Evolutionary conservation across 2,888 invertebrate genomes (phyloP), one percentile per base, ranked within the genome.

Genomic region (Rhamphomyia laevipes): DNA sequence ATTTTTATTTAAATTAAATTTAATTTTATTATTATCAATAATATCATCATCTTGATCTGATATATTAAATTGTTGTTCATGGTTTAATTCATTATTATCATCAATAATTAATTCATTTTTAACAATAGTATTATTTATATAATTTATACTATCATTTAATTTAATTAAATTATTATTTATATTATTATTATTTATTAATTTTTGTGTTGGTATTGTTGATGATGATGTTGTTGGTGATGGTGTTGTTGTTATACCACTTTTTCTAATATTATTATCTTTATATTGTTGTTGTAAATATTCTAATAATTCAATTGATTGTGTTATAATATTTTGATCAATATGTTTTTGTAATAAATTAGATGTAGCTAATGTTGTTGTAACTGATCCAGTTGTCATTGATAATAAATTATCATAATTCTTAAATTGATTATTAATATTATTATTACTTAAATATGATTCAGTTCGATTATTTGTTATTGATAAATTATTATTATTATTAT

Each of bases 221-320:
- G 12, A 33, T 58, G 23, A 5, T 35, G 35, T 6, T 35, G 35
- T 48, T 43, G 9, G 43, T 47, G 15, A 18, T 49, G 17, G 7
- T 33, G 12, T n/a, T 13, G 2, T 13, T 58, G 23, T 27, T 7
- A 2, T 37, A 35, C 17, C 16, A 18, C 18, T 51, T n/a, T 16
- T 42, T 23, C 37, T 49, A 37, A 21, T 47, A 18, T 18, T 40
- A 30, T 45, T 46, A n/a, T 59, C 59, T 23, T 70, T 66, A 47
- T 67, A 58, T 31, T 68, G 66, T 15, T 64, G 58, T 51, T 66
- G 67, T 18, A 70, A 61, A 7, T 64, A 63, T n/a, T 62, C 58
- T n/a, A 70, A 53, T 45, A 81, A 77, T 59, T 86, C 86, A 58
- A 87, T 73, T 1, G 86, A 86, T 67, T 82, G 82, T 33, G 82